These are phyloP conservation scores for Barypeithes pellucidus DNA, from an alignment of 2,888 invertebrate species.

Conservation along the genomic window DNA sequence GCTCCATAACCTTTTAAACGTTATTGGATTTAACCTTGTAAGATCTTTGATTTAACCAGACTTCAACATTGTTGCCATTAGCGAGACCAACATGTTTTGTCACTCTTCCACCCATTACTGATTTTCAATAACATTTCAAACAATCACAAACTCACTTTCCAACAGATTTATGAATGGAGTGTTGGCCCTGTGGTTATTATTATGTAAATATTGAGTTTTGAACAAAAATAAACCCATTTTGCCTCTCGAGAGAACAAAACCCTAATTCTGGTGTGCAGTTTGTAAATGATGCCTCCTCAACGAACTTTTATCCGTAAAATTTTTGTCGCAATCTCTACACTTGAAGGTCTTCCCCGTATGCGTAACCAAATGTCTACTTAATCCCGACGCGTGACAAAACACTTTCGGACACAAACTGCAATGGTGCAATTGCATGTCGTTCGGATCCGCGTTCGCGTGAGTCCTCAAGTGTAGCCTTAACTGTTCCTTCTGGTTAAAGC, in stretches of 20 bases:
- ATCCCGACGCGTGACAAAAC: slow-evolving; percentile 76
- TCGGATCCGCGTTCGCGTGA: slow-evolving; percentile 74
- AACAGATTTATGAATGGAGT: no score
- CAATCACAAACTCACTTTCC: no score
- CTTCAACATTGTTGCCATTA: no score
- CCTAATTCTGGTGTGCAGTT: slow-evolving; percentile 59
- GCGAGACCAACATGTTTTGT: no score
- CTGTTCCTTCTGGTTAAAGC: slow-evolving; percentile 83
- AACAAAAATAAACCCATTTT: no score
- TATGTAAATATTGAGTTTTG: no score
- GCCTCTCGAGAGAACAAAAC: background rate
- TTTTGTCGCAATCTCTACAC: slow-evolving; percentile 78
- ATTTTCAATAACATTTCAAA: no score
- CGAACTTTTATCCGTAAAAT: slow-evolving; percentile 83
- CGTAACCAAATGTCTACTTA: slow-evolving; percentile 79
- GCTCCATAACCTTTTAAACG: no score
- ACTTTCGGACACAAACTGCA: slow-evolving; percentile 80
- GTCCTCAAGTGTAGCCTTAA: slow-evolving; percentile 77
- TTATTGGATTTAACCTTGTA: no score
- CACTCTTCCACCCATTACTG: no score
- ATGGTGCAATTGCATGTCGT: slow-evolving; percentile 76
- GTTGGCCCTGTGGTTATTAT: no score
- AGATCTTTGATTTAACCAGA: no score
- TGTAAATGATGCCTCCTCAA: slow-evolving; percentile 76
- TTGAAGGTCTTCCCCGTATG: slow-evolving; percentile 78